Percentiles rank a stretch among this genome's conserved stretches.
Conservation (phyloP, 2,888 invertebrate species). For the Macaria notata region DNA sequence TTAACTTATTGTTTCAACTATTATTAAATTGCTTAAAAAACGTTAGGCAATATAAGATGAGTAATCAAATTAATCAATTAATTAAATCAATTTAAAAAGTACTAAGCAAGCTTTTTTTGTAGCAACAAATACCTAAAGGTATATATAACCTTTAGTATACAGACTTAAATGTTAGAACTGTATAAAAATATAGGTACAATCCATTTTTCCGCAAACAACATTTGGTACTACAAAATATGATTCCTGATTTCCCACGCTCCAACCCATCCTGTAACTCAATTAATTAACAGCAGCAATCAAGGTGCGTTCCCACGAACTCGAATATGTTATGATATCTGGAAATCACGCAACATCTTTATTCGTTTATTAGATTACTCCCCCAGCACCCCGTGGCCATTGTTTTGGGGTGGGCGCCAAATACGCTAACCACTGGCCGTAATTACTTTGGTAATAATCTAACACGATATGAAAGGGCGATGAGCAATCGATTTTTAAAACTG, state of each 20-base stretch:
- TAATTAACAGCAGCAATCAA: slow-evolving; percentile 77
- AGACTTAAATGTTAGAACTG: no score
- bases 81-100: no score
- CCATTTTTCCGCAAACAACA: background rate
- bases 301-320: slow-evolving; percentile 66
- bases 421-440: slow-evolving; percentile 57
- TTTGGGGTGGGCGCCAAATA: slow-evolving; percentile 78
- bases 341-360: slow-evolving; percentile 82
- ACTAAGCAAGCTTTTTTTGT: no score
- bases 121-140: no score
- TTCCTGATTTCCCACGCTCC: slow-evolving; percentile 62
- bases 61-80: no score
- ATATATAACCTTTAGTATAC: no score
- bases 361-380: slow-evolving; percentile 67
- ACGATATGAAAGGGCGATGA: slow-evolving; percentile 36
- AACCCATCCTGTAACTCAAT: slow-evolving; percentile 59
- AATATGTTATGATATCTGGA: slow-evolving; percentile 73
- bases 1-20: no score
- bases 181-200: no score
- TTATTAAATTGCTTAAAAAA: no score
- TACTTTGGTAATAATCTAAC: slow-evolving; percentile 53
- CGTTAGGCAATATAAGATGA: no score
- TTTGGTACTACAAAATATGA: slow-evolving; percentile 4
- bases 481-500: slow-evolving; percentile 20
- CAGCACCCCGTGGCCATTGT: slow-evolving; percentile 60